phyloP scores from a whole-genome alignment of 2,888 invertebrate genomes.

The Atrina japonica region DNA sequence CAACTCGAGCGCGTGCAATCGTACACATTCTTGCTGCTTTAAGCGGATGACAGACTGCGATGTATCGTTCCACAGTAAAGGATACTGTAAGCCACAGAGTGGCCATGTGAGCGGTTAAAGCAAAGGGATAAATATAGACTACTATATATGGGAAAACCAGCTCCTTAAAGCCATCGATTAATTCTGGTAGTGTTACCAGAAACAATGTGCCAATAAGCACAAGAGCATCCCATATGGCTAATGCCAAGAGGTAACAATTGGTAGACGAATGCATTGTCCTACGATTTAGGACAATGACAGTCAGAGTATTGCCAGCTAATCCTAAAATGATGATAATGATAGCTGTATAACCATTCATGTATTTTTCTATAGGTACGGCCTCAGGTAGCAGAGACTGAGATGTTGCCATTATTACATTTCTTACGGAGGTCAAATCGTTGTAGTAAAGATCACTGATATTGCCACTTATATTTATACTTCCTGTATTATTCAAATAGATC shows the following conservation, averaged over 20 bases:
- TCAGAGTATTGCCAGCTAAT: conserved; percentile 85
- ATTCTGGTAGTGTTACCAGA: conserved; percentile 71
- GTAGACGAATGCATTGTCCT: conserved; percentile 88
- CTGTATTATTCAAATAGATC: background rate
- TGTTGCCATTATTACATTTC: background rate
- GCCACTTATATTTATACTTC: background rate
- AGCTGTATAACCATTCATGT: conserved; percentile 72
- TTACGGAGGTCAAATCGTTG: background rate
- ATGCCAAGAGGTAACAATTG: conserved; percentile 82
- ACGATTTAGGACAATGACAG: conserved; percentile 83
- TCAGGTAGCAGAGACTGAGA: background rate
- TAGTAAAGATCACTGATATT: background rate
- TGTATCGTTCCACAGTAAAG: conserved; percentile 92
- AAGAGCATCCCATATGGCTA: conserved; percentile 79
- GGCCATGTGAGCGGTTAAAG: conserved; percentile 93
- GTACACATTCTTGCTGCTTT: conserved; percentile 94
- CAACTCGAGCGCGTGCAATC: conserved; percentile 91
- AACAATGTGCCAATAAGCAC: conserved; percentile 75
- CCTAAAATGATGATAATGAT: conserved; percentile 83
- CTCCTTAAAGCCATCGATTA: conserved; percentile 60
- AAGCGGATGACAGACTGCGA: conserved; percentile 89
- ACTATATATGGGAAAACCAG: conserved; percentile 73
- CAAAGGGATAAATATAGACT: conserved; percentile 85
- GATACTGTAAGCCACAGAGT: conserved; percentile 92
- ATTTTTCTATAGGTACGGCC: conserved; percentile 32